Evolutionary conservation across 2,797 vertebrate genomes (phyloP).

Genomic region (Acrossocheilus fasciatus): DNA sequence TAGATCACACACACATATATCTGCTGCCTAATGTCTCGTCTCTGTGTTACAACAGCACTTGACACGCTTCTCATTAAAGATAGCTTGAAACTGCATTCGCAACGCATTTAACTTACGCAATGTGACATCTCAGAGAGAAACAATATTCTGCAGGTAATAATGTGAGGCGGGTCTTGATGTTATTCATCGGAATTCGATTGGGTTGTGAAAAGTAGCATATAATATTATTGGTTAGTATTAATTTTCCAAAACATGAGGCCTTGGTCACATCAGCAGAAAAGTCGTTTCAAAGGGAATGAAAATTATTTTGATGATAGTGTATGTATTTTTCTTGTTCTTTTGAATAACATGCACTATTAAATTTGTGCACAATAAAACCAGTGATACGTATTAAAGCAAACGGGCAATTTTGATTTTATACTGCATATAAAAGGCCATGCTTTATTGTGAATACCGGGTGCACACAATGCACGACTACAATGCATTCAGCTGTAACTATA

Average conservation of each 20-base stretch:
- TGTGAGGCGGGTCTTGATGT: background rate
- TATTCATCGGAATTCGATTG: background rate
- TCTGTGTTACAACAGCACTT: slow-evolving; percentile 35
- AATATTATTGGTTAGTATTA: background rate
- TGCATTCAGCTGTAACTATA: background rate
- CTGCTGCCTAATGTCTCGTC: slow-evolving; percentile 31
- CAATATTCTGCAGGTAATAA: background rate
- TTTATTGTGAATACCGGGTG: background rate
- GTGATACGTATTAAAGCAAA: background rate
- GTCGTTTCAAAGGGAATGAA: background rate
- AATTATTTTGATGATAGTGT: background rate
- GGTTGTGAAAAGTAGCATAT: background rate
- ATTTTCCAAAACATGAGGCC: background rate
- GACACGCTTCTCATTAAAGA: slow-evolving; percentile 49
- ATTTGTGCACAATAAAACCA: slow-evolving; percentile 3
- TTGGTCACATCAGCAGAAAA: background rate
- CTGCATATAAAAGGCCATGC: background rate
- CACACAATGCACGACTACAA: background rate
- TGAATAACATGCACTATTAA: background rate
- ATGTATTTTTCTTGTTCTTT: background rate
- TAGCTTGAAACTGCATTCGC: slow-evolving; percentile 9
- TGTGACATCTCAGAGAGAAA: background rate
- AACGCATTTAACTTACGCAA: background rate
- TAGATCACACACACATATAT: slow-evolving; percentile 4
- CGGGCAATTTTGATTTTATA: background rate